Conservation (phyloP, 2,797 vertebrate species). For the Malacoraja senta region DNA sequence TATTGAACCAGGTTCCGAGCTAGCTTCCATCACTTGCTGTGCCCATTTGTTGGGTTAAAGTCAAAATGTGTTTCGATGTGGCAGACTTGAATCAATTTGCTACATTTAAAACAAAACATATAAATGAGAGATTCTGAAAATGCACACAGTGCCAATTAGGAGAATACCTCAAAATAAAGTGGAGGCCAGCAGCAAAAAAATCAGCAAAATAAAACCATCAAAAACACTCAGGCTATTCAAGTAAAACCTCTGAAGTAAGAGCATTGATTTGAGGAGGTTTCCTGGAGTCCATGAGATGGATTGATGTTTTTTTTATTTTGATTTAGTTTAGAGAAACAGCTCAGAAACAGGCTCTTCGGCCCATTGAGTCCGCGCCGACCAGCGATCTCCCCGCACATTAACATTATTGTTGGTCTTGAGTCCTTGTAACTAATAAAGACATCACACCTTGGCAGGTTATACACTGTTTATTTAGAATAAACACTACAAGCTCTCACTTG, state of each 20-base stretch:
- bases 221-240: not conserved
- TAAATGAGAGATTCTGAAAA: not conserved
- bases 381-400: too few relatives aligned
- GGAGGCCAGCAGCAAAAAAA: not conserved
- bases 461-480: too few relatives aligned
- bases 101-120: not conserved
- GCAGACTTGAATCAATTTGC: not conserved
- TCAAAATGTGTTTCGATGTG: too few relatives aligned
- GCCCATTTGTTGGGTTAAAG: too few relatives aligned
- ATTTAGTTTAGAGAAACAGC: too few relatives aligned
- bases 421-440: too few relatives aligned
- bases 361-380: too few relatives aligned
- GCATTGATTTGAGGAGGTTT: not conserved
- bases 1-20: not conserved
- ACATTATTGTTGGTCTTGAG: too few relatives aligned
- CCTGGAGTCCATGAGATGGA: not conserved
- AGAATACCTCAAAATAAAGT: not conserved
- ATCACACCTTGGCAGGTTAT: too few relatives aligned
- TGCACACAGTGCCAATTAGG: not conserved
- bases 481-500: too few relatives aligned
- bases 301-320: not conserved
- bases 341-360: too few relatives aligned
- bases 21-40: not conserved
- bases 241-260: not conserved
- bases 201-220: not conserved